Conservation (phyloP, 2,797 vertebrate species). For the Lycodopsis pacificus region DNA sequence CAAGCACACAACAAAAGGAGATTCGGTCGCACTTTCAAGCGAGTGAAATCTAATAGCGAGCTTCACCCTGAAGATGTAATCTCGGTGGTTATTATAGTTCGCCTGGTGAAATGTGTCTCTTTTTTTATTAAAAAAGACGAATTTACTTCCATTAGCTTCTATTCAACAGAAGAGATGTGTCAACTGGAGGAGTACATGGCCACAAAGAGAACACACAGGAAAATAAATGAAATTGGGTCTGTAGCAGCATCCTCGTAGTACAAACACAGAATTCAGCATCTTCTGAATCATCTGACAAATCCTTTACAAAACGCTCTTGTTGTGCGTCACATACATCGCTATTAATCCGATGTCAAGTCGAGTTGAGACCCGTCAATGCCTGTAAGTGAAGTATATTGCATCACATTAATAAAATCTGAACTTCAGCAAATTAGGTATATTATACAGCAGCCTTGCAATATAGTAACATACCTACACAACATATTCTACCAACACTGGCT, state of each 20-base stretch:
- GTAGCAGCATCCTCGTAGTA: not conserved
- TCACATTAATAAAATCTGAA: not conserved
- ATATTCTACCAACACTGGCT: not conserved
- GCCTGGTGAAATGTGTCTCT: conserved; percentile 29
- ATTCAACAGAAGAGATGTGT: not conserved
- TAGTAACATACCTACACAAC: not conserved
- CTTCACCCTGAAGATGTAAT: conserved; percentile 28
- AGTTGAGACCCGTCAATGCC: not conserved
- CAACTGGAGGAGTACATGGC: not conserved
- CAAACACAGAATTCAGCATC: no score
- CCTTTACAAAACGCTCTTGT: not conserved
- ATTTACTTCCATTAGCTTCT: not conserved
- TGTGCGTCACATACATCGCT: not conserved
- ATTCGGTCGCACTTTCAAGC: conserved; percentile 13
- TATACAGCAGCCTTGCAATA: not conserved
- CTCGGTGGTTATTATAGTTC: conserved; percentile 20
- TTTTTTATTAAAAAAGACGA: not conserved
- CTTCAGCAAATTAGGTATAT: not conserved
- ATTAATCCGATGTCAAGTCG: not conserved
- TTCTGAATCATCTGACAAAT: not conserved
- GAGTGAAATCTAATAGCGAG: conserved; percentile 17
- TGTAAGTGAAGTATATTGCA: not conserved
- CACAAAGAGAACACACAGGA: not conserved
- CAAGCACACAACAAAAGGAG: conserved; percentile 37
- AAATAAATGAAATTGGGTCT: not conserved